Percentiles rank a stretch among this genome's conserved stretches.
Evolutionary conservation across 2,888 invertebrate genomes (phyloP).

Genomic region (Ceriagrion tenellum): DNA sequence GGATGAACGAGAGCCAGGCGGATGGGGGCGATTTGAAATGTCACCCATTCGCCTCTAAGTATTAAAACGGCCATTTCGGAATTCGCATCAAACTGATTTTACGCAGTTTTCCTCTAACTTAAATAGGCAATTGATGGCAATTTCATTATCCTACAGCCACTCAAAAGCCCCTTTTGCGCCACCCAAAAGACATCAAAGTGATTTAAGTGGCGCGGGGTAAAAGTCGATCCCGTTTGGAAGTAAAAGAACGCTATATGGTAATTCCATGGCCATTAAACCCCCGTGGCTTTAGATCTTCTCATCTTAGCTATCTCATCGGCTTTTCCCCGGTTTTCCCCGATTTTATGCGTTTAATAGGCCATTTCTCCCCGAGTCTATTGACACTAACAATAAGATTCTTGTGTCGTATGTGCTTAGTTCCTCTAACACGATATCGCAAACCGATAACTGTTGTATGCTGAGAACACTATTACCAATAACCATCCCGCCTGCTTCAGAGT

Average conservation of each 20-base stretch:
- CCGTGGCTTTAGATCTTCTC: slow-evolving; percentile 2
- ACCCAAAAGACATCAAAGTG: slow-evolving; percentile 60
- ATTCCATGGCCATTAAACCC: slow-evolving; percentile 40
- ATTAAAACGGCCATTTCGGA: slow-evolving; percentile 22
- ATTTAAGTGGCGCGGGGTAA: slow-evolving; percentile 28
- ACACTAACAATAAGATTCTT: too few relatives aligned
- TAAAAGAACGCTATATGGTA: slow-evolving; percentile 49
- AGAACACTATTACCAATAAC: too few relatives aligned
- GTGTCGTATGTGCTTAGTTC: too few relatives aligned
- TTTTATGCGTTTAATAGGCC: background rate
- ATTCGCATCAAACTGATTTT: slow-evolving; percentile 53
- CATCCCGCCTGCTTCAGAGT: too few relatives aligned
- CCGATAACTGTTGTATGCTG: too few relatives aligned
- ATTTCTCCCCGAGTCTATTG: background rate
- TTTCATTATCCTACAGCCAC: slow-evolving; percentile 40
- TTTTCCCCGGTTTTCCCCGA: background rate
- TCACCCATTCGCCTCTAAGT: background rate
- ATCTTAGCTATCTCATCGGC: background rate
- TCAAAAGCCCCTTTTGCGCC: background rate
- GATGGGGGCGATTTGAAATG: background rate
- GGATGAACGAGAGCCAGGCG: too few relatives aligned
- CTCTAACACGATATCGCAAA: too few relatives aligned
- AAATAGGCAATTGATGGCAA: slow-evolving; percentile 41
- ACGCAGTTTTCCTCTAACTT: slow-evolving; percentile 40
- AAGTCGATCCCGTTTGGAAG: slow-evolving; percentile 44